phyloP scores from a whole-genome alignment of 2,888 invertebrate genomes.

The Caenorhabditis japonica region DNA sequence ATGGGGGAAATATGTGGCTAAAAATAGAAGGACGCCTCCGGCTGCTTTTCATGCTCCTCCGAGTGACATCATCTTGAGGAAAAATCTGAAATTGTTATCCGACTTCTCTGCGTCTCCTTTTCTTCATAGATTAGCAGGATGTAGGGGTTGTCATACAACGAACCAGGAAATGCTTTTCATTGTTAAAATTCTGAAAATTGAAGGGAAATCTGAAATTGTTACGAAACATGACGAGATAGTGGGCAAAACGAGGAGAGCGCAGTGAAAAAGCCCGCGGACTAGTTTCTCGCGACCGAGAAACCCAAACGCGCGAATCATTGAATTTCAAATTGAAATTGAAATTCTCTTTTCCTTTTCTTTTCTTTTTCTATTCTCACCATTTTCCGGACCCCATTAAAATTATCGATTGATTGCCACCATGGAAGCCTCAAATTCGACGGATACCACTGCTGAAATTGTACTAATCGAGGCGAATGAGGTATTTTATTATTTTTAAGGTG shows the following conservation, averaged over 20 bases:
- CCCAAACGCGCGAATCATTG: slow-evolving; percentile 20
- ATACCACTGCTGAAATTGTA: slow-evolving; percentile 4
- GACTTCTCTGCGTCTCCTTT: neutral
- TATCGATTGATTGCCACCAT: slow-evolving; percentile 7
- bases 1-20: slow-evolving; percentile 6
- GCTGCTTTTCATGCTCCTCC: neutral
- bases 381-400: neutral
- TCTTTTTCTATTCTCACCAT: neutral
- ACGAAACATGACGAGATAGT: neutral
- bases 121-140: neutral
- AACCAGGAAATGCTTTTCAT: neutral
- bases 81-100: neutral
- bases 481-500: neutral
- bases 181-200: neutral
- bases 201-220: too few relatives aligned
- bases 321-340: slow-evolving; percentile 12
- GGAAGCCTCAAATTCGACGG: slow-evolving; percentile 13
- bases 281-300: slow-evolving; percentile 15
- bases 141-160: slow-evolving; percentile 5
- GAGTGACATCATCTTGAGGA: slow-evolving; percentile 18
- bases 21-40: slow-evolving; percentile 1
- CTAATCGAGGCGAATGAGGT: slow-evolving; percentile 31
- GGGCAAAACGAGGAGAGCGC: slow-evolving; percentile 9
- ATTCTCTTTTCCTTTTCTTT: neutral
- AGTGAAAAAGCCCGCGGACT: slow-evolving; percentile 23